These are phyloP conservation scores for Dicrostonyx torquatus DNA, from an alignment of 2,797 vertebrate genomes.

Conservation along the genomic window DNA sequence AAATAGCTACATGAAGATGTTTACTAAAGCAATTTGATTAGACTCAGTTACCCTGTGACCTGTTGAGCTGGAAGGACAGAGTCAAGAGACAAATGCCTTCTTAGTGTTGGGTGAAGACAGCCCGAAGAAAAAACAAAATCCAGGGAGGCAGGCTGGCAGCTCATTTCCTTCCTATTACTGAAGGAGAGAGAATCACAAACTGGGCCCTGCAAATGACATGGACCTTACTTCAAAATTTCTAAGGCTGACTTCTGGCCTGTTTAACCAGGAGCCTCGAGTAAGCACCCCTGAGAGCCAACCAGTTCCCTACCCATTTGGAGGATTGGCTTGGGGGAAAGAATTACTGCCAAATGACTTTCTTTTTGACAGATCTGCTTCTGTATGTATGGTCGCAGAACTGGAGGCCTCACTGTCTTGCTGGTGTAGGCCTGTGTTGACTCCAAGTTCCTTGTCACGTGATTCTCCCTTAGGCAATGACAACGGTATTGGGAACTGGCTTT, in stretches of 20 bases:
- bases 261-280: not conserved
- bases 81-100: not conserved
- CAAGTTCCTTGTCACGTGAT: not conserved
- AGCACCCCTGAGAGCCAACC: not conserved
- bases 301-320: not conserved
- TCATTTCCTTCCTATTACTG: not conserved
- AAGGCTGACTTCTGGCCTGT: not conserved
- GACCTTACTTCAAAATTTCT: not conserved
- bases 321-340: not conserved
- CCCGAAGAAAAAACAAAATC: not conserved
- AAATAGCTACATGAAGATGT: not conserved
- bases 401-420: not conserved
- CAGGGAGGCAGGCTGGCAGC: not conserved
- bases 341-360: not conserved
- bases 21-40: not conserved
- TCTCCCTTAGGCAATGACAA: not conserved
- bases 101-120: not conserved
- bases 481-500: not conserved
- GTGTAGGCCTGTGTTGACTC: not conserved
- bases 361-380: not conserved
- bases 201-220: not conserved
- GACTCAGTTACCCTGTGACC: not conserved
- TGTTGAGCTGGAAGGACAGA: not conserved
- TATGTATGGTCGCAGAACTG: not conserved
- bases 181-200: not conserved